Base-by-base conservation (phyloP, 2,113 vertebrate species). In the Ptychochromis oligacanthus region DNA sequence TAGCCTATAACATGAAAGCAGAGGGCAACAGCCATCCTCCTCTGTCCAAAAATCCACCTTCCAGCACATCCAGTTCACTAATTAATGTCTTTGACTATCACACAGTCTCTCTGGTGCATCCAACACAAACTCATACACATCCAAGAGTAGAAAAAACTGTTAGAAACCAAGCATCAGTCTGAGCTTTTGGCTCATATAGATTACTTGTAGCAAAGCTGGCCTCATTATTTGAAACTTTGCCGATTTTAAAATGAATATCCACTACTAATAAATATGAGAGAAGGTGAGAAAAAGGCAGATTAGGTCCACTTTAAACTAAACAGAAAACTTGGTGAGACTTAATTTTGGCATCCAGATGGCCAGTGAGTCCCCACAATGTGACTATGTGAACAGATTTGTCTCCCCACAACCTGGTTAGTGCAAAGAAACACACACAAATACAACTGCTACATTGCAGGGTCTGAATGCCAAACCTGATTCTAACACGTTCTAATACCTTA, bases 401-500 rank as follows among this genome's bases (percentile, higher is more conserved):
- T 72, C 26, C 65, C 26, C 67, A 72, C 67, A 31, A 72, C 17
- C 46, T 54, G 46, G 52, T 72, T 72, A 72, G 46, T 7, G 6
- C 46, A 54, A 52, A 72, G 65, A 31, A 72, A 72, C 67, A 52
- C 26, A 72, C 52, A 72, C 67, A 72, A 72, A n/a, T 34, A 54
- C 26, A 72, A 72, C 67, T 54, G 67, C 67, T 72, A 46, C 67
- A 72, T 72, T 54, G 26, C 67, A 61, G 58, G 64, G 77, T 75
- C 20, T 76, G 43, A 49, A 43, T n/a, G 12, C 10, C 20, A 55
- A 75, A 59, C 79, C 20, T 24, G 36, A 22, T 76, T 10, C 65
- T 58, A 61, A 64, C 83, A 84, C 59, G 15, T 56, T 24, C 12
- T 28, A 20, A 75, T 26, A n/a, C 65, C 70, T 78, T 9, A 89